These are phyloP conservation scores for Drosophila borealis DNA, from an alignment of 2,888 invertebrate genomes.

Conservation along the genomic window DNA sequence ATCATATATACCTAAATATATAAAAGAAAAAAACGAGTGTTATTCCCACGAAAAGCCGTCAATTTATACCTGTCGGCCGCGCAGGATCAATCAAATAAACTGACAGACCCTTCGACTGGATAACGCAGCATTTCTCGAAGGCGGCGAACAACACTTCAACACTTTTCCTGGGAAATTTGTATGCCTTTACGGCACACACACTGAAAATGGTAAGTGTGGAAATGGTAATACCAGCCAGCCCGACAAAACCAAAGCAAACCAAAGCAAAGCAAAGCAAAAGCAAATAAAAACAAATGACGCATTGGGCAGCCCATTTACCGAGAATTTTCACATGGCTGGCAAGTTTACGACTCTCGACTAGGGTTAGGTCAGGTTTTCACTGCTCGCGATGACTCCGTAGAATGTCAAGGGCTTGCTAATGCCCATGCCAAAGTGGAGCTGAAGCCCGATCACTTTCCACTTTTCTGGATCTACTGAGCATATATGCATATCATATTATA, in stretches of 20 bases:
- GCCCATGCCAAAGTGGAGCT: slow-evolving; percentile 20
- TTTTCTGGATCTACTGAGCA: not conserved
- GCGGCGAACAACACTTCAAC: slow-evolving; percentile 17
- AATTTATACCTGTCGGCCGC: slow-evolving; percentile 33
- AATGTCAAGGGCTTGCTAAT: slow-evolving; percentile 30
- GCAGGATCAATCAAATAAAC: slow-evolving; percentile 43
- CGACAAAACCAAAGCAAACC: slow-evolving; percentile 10
- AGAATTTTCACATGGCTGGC: slow-evolving; percentile 44
- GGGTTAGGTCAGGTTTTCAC: slow-evolving; percentile 45
- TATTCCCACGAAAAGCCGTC: slow-evolving; percentile 26
- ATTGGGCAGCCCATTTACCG: slow-evolving; percentile 28
- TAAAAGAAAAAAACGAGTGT: slow-evolving; percentile 4
- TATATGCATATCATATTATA: too few species aligned
- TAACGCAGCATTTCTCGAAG: slow-evolving; percentile 13
- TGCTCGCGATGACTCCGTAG: slow-evolving; percentile 20
- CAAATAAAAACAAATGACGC: slow-evolving; percentile 17
- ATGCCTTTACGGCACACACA: slow-evolving; percentile 39
- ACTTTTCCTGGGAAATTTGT: slow-evolving; percentile 53
- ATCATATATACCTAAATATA: not conserved
- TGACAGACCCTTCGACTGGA: slow-evolving; percentile 14
- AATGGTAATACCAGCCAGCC: slow-evolving; percentile 13
- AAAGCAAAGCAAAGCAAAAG: slow-evolving; percentile 16
- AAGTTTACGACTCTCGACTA: slow-evolving; percentile 17
- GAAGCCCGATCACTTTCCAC: slow-evolving; percentile 24
- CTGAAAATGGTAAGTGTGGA: slow-evolving; percentile 60